Evolutionary conservation across 2,113 vertebrate species (phyloP).

Genomic region (Callopanchax toddi): DNA sequence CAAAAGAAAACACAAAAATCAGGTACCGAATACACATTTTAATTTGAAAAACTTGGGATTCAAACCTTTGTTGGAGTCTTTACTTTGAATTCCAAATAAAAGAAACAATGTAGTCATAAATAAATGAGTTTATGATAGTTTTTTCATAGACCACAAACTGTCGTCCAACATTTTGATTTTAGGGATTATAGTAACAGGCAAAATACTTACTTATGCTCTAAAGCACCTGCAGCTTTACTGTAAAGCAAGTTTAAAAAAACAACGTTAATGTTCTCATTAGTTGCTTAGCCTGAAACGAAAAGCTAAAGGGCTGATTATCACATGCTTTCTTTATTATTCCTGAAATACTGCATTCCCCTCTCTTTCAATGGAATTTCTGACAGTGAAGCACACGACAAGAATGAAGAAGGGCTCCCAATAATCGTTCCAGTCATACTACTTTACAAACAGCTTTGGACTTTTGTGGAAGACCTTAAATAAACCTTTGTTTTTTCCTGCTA

Average conservation of each 20-base stretch:
- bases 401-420: background rate
- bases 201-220: background rate
- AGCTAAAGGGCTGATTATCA: background rate
- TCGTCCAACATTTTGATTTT: background rate
- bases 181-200: background rate
- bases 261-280: conserved; percentile 12
- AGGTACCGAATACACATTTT: background rate
- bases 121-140: conserved; percentile 4
- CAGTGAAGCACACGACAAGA: background rate
- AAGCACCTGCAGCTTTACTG: conserved; percentile 31
- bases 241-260: conserved; percentile 15
- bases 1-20: background rate
- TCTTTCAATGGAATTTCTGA: conserved; percentile 6
- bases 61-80: no score
- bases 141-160: background rate
- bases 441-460: background rate
- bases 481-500: conserved; percentile 5
- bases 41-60: background rate
- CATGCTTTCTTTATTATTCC: background rate
- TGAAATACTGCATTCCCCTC: conserved; percentile 30
- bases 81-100: background rate
- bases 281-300: conserved; percentile 18
- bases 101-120: conserved; percentile 3
- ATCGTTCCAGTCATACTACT: background rate
- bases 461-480: conserved; percentile 9